Conservation (phyloP, 2,113 vertebrate genomes). For the Hippocampus guttulatus region DNA sequence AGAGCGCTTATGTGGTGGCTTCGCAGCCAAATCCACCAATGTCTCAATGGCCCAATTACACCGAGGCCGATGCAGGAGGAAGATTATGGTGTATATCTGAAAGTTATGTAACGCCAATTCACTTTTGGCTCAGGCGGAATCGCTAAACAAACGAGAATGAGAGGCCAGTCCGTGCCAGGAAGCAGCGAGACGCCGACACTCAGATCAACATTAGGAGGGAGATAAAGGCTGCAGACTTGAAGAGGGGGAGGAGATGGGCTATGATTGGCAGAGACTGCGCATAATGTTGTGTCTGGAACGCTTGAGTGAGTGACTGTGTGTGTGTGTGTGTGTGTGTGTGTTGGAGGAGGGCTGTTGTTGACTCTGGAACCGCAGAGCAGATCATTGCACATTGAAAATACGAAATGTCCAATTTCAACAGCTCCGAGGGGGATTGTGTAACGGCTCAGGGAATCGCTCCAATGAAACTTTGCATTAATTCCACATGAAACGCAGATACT, state of each 20-base stretch:
- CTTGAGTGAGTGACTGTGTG: conserved; percentile 5
- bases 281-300: conserved; percentile 11
- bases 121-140: conserved; percentile 10
- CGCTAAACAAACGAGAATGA: conserved; percentile 52
- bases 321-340: no score
- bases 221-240: conserved; percentile 30
- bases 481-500: no score
- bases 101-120: conserved; percentile 41
- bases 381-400: background rate
- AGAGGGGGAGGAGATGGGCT: conserved; percentile 1
- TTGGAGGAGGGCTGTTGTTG: background rate
- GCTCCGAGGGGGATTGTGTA: background rate
- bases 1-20: background rate
- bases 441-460: background rate
- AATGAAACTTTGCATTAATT: background rate
- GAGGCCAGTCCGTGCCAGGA: conserved; percentile 14
- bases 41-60: background rate
- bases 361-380: conserved; percentile 2
- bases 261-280: conserved; percentile 1
- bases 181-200: conserved; percentile 46
- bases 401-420: background rate
- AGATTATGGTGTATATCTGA: conserved; percentile 18
- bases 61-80: background rate
- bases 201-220: conserved; percentile 26
- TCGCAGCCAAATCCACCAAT: background rate